Evolutionary conservation across 2,797 vertebrate genomes (phyloP).

Genomic region (Melopsittacus undulatus): DNA sequence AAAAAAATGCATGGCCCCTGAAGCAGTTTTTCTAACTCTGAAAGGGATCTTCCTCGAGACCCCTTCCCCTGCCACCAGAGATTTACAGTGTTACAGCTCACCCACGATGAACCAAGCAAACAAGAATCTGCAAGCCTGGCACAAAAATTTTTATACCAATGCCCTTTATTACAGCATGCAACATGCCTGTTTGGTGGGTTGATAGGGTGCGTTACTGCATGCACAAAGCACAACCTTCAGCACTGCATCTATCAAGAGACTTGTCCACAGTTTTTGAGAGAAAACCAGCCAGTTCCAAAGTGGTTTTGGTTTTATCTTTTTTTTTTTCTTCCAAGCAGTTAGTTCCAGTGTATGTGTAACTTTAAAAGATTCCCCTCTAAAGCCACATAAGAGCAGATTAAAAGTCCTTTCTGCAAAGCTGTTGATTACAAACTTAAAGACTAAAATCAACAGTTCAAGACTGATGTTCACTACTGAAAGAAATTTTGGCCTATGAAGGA

Average conservation of each 20-base stretch:
- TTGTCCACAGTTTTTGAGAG: neutral
- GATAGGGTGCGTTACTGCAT: rapidly evolving
- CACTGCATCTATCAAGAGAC: neutral
- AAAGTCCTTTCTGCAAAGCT: neutral
- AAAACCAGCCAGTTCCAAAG: neutral
- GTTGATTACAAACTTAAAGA: neutral
- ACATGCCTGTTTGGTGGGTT: neutral
- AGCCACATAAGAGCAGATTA: neutral
- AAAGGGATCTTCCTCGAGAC: neutral
- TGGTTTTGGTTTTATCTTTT: neutral
- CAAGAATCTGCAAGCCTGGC: neutral
- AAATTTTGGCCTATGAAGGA: neutral
- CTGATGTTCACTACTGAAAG: neutral
- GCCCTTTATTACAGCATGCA: neutral
- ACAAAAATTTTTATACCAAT: neutral
- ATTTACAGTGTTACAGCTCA: neutral
- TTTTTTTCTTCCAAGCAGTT: neutral
- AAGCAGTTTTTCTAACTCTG: neutral
- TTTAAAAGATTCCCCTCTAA: neutral
- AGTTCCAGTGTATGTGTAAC: neutral
- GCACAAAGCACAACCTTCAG: neutral
- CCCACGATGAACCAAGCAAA: neutral
- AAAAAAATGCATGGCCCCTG: rapidly evolving
- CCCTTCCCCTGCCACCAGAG: rapidly evolving
- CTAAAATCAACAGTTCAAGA: neutral